Percentiles rank a stretch among this genome's conserved stretches.
Evolutionary conservation across 2,113 vertebrate genomes (phyloP).

Genomic region (Numida meleagris): DNA sequence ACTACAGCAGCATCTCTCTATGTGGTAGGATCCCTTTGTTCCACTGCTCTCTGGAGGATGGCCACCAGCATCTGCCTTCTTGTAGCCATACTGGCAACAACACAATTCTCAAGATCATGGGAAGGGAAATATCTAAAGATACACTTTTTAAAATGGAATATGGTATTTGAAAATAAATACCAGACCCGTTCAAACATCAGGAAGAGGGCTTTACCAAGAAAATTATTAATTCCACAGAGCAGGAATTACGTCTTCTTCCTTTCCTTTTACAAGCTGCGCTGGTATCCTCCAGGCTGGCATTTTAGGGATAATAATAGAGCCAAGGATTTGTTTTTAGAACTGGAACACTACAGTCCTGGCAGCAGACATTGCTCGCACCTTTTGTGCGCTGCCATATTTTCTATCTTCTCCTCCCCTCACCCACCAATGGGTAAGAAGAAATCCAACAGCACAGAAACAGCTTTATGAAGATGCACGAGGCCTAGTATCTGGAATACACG

Average conservation of each 20-base stretch:
- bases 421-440: background rate
- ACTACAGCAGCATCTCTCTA: background rate
- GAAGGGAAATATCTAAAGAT: background rate
- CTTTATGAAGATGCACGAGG: background rate
- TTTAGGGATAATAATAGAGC: background rate
- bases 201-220: background rate
- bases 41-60: background rate
- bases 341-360: background rate
- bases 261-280: background rate
- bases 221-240: background rate
- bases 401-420: background rate
- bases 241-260: background rate
- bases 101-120: background rate
- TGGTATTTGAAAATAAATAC: background rate
- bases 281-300: background rate
- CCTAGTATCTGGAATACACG: background rate
- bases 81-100: background rate
- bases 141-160: background rate
- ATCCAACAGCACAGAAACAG: background rate
- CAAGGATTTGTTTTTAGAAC: background rate
- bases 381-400: background rate
- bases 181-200: background rate
- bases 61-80: background rate
- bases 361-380: background rate
- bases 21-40: constrained; percentile 29